phyloP scores from a whole-genome alignment of 1,140 invertebrate species.

The Caenorhabditis remanei region DNA sequence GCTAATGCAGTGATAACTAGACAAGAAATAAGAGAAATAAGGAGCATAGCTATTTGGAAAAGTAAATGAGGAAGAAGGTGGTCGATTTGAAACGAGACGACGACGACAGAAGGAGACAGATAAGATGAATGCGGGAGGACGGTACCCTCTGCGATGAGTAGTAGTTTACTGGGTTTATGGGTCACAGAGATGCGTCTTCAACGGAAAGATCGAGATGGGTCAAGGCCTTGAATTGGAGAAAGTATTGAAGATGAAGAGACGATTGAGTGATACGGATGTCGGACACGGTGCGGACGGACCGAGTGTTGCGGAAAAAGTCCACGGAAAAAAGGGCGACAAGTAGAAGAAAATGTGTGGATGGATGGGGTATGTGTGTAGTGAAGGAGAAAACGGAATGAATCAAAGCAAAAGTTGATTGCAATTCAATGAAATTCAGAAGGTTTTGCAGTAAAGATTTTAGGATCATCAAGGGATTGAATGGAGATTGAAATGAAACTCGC shows the following conservation, averaged over 20 bases:
- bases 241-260: constrained; percentile 7
- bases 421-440: neutral
- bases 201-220: constrained; percentile 36
- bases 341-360: constrained; percentile 5
- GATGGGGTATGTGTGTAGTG: neutral
- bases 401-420: neutral
- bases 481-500: too few species aligned
- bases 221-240: constrained; percentile 41
- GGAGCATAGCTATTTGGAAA: constrained; percentile 20
- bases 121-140: constrained; percentile 32
- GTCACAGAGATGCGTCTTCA: constrained; percentile 41
- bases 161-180: constrained; percentile 51
- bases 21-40: constrained; percentile 41
- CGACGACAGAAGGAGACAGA: neutral
- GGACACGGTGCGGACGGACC: constrained; percentile 46
- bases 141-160: constrained; percentile 37
- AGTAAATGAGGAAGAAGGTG: neutral
- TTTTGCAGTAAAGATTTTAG: too few species aligned
- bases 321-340: constrained; percentile 50
- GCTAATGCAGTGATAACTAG: constrained; percentile 33
- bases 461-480: too few species aligned
- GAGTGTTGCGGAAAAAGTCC: constrained; percentile 53
- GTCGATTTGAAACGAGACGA: neutral
- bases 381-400: constrained; percentile 17
- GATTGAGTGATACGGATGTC: constrained; percentile 42